Percentiles rank a stretch among this genome's conserved stretches.
These are phyloP conservation scores for Pterobdella sp. DNA, from an alignment of 2,888 invertebrate genomes.

Conservation along the genomic window DNA sequence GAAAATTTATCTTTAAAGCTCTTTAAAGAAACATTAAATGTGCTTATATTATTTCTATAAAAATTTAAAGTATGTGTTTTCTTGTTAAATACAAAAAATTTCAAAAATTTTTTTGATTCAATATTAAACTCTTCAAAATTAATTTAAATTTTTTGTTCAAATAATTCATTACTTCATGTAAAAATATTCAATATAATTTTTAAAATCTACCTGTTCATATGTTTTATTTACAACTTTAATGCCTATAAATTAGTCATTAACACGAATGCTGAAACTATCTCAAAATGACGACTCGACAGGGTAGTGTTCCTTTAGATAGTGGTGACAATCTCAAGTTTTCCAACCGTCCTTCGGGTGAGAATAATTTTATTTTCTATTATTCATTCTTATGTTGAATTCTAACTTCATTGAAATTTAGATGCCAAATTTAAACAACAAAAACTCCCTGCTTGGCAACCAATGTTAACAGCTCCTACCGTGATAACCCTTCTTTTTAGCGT, in stretches of 20 bases:
- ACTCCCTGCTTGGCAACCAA: conserved; percentile 79
- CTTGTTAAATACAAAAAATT: background rate
- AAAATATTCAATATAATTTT: background rate
- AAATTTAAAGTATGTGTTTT: background rate
- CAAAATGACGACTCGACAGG: background rate
- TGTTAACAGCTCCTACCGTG: conserved; percentile 91
- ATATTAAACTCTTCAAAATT: background rate
- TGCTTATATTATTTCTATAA: background rate
- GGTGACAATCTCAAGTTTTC: background rate
- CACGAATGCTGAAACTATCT: background rate
- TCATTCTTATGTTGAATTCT: background rate
- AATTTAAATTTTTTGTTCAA: background rate
- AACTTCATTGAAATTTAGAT: conserved; percentile 34
- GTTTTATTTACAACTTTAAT: background rate
- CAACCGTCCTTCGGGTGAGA: background rate
- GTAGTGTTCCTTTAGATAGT: background rate
- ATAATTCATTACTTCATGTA: too few species aligned
- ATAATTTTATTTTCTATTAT: background rate
- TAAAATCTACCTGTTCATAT: background rate
- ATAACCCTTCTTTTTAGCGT: conserved; percentile 93
- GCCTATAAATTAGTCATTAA: background rate
- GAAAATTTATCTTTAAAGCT: too few species aligned
- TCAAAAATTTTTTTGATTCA: background rate
- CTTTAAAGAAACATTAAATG: background rate
- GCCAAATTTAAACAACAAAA: conserved; percentile 50